Evolutionary conservation across 2,797 vertebrate species (phyloP), one percentile per base, ranked within the genome.

Genomic region (Mycteria americana): DNA sequence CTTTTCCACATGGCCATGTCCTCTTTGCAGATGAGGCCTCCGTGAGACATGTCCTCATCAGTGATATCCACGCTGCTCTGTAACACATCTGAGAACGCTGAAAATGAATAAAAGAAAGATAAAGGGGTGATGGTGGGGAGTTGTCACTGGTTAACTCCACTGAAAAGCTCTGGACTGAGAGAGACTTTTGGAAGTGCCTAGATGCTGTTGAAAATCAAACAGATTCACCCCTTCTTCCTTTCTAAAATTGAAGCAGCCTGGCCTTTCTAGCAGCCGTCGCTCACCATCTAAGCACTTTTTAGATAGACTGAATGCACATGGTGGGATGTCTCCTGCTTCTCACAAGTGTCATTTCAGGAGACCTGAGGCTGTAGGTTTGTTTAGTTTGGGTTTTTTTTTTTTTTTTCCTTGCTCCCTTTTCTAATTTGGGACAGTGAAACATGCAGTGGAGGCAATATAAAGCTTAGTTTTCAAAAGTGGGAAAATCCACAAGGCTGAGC

Each of bases 1-100:
- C 75, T 93, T 79, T 96, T 95, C 68, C 64, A 89, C 92, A 86
- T 85, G 90, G 92, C 88, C 90, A 6, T 54, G 85, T 57, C 76
- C 82, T 89, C 64, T 33, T 89, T 0, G 0, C 75, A 92, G 80
- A 84, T 48, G 59, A 78, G 79, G 33, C 88, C 68, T 77, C 74
- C 4, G 16, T 50, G 62, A 91, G 70, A 51, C 31, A 2, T 48
- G 83, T 91, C 79, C 88, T 81, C 9, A 3, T 43, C 0, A 7
- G 19, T 9, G 27, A n/a, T 54, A 31, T 2, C 85, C 18, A 4
- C 2, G 5, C 35, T 75, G 35, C 65, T 75, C 37, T 79, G 10
- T 4, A 39, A 25, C 77, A 19, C 72, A 22, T 85, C 75, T 45
- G 57, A 74, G 57, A 69, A 46, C 50, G 24, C 69, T 48, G 72